Evolutionary conservation across 2,797 vertebrate genomes (phyloP).

Genomic region (Cuculus canorus): DNA sequence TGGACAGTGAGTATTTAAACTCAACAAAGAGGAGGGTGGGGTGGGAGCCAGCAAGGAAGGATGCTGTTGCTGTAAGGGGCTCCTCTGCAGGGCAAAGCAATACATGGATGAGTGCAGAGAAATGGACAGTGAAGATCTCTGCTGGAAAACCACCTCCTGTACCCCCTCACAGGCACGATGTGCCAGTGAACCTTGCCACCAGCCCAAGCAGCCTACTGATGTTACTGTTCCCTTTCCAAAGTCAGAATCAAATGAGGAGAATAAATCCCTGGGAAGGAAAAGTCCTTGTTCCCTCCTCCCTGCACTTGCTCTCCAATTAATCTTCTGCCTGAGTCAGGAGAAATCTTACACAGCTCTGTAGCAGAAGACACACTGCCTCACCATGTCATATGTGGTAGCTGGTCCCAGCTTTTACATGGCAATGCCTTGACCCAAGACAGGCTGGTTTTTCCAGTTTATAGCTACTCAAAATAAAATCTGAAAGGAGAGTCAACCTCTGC

Average conservation of each 20-base stretch:
- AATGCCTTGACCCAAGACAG: background rate
- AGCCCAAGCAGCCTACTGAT: background rate
- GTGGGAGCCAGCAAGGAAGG: background rate
- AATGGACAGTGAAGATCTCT: background rate
- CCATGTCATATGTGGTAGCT: background rate
- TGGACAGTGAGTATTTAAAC: background rate
- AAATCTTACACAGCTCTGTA: background rate
- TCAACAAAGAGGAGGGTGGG: background rate
- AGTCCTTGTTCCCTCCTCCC: background rate
- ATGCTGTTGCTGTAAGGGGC: background rate
- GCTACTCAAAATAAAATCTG: background rate
- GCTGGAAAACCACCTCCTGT: background rate
- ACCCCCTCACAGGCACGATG: background rate
- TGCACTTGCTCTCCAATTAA: background rate
- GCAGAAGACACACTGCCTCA: background rate
- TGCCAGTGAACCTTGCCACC: background rate
- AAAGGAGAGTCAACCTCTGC: background rate
- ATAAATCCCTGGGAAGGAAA: background rate
- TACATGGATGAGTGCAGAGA: background rate
- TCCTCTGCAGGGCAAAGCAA: background rate
- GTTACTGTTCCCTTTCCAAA: background rate
- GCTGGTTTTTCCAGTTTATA: background rate
- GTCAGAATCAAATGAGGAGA: background rate
- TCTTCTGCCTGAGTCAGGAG: background rate
- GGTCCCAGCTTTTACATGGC: background rate